phyloP scores from a whole-genome alignment of 1,140 invertebrate species.

The Plectrocnemia conspersa region DNA sequence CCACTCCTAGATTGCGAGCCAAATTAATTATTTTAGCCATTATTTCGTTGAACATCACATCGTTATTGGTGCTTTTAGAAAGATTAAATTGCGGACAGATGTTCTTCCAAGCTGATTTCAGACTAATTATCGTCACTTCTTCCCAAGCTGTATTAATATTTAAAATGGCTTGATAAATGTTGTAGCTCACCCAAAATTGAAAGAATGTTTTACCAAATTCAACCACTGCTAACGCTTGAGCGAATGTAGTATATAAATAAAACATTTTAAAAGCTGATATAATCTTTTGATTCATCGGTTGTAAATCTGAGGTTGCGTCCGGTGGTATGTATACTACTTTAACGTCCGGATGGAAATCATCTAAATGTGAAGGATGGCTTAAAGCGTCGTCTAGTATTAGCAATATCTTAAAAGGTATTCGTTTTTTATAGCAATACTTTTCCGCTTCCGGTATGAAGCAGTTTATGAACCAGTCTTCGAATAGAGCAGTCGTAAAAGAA shows the following conservation, averaged over 20 bases:
- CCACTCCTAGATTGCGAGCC: conserved; percentile 3
- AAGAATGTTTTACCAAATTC: conserved; percentile 4
- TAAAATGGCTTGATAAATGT: conserved; percentile 30
- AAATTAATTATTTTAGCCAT: conserved; percentile 7
- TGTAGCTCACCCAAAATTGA: conserved; percentile 26
- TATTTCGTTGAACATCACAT: not conserved
- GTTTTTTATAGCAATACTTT: conserved; percentile 34
- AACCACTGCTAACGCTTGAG: conserved; percentile 26
- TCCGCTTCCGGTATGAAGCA: conserved; percentile 37
- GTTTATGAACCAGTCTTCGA: conserved; percentile 39
- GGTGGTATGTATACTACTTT: conserved; percentile 37
- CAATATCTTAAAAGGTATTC: conserved; percentile 34
- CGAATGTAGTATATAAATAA: conserved; percentile 37
- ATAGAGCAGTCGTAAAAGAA: conserved; percentile 42
- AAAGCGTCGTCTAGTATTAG: conserved; percentile 38
- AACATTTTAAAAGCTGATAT: conserved; percentile 42
- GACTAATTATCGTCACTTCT: conserved; percentile 29
- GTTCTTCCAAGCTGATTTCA: conserved; percentile 31
- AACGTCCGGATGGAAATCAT: conserved; percentile 20
- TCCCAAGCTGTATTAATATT: conserved; percentile 30
- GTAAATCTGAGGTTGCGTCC: conserved; percentile 40
- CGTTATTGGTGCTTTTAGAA: too few species aligned
- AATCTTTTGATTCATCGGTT: conserved; percentile 42
- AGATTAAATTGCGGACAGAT: conserved; percentile 28
- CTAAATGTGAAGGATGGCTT: conserved; percentile 35